Conservation (phyloP, 92 coral and sea anemone species). For the Porites rus region DNA sequence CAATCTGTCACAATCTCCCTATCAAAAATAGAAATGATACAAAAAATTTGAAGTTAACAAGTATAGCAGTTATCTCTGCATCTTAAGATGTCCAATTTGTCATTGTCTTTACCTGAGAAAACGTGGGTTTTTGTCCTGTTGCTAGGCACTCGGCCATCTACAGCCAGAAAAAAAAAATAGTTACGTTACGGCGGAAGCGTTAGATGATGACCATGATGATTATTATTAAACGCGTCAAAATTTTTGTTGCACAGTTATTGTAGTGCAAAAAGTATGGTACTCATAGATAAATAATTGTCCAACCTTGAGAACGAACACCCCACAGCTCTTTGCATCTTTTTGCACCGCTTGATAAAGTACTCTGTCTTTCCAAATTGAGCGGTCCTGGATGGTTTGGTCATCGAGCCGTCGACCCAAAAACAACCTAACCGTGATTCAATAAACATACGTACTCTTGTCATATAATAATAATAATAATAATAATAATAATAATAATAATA, state of each 20-base stretch:
- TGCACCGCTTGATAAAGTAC: background rate
- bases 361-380: background rate
- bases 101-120: background rate
- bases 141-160: conserved; percentile 4
- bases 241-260: background rate
- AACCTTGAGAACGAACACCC: conserved; percentile 6
- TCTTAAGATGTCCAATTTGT: no score
- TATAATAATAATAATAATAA: no score
- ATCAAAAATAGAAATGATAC: background rate
- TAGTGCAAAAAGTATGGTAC: background rate
- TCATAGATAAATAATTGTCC: background rate
- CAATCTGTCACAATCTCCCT: background rate
- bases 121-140: background rate
- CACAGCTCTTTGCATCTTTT: background rate
- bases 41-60: no score
- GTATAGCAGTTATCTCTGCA: background rate
- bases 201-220: no score
- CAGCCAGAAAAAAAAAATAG: background rate
- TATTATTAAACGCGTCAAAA: background rate
- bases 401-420: background rate
- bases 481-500: no score
- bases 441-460: no score
- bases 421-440: background rate
- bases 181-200: background rate
- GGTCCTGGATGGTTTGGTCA: background rate